Evolutionary conservation across 2,888 invertebrate genomes (phyloP).

Genomic region (Pandemis corylana): DNA sequence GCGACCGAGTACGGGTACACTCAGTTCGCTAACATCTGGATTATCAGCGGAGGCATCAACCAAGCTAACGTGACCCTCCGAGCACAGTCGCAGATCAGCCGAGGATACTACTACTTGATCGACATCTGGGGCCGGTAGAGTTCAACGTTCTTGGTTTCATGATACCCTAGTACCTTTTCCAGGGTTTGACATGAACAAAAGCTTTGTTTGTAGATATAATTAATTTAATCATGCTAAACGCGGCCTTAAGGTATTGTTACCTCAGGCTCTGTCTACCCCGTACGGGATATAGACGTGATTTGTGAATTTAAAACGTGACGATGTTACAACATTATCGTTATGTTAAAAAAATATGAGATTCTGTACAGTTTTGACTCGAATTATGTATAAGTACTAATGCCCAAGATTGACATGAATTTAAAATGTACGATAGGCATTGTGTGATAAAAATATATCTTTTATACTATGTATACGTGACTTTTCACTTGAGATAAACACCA

Average conservation of each 20-base stretch:
- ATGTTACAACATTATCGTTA: too few relatives aligned
- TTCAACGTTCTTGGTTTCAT: not conserved
- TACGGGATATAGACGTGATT: too few relatives aligned
- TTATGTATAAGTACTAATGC: not conserved
- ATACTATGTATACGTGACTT: too few relatives aligned
- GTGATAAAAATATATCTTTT: too few relatives aligned
- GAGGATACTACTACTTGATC: conserved; percentile 67
- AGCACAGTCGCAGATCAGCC: conserved; percentile 61
- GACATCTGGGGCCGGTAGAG: conserved; percentile 67
- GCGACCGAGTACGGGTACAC: conserved; percentile 65
- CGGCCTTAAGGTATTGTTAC: too few relatives aligned
- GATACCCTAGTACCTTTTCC: not conserved
- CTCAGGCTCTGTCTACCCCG: too few relatives aligned
- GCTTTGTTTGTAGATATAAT: not conserved
- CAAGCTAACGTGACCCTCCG: conserved; percentile 62
- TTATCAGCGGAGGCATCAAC: conserved; percentile 57
- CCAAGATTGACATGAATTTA: not conserved
- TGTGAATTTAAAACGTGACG: too few relatives aligned
- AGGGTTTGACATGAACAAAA: not conserved
- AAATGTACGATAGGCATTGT: not conserved
- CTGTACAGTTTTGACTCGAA: not conserved
- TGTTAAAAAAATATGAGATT: not conserved
- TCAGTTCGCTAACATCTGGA: conserved; percentile 60
- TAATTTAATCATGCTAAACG: too few relatives aligned
- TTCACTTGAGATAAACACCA: too few relatives aligned